Evolutionary conservation across 92 coral and sea anemone species (phyloP).

Genomic region (Chrysogorgia sp.): DNA sequence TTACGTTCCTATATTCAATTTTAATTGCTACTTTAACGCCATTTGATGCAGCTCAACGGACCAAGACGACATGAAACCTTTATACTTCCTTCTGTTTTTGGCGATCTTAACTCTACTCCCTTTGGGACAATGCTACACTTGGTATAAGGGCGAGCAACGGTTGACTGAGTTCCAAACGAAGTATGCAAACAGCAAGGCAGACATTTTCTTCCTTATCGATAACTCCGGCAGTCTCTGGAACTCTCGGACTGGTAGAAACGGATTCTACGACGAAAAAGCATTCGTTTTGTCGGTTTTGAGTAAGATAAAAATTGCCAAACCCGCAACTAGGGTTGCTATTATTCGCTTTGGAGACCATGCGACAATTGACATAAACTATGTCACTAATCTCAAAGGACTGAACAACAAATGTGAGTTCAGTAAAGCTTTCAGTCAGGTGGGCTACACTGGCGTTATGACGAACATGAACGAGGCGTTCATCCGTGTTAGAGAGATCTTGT

Average conservation of each 20-base stretch:
- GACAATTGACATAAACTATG: constrained; percentile 83
- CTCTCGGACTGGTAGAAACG: constrained; percentile 56
- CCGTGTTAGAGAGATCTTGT: constrained; percentile 71
- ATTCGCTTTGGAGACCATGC: constrained; percentile 79
- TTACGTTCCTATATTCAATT: too few species aligned
- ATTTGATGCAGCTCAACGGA: not conserved
- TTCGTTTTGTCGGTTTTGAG: constrained; percentile 80
- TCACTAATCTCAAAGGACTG: constrained; percentile 51
- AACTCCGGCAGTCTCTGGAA: constrained; percentile 84
- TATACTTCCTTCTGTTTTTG: not conserved
- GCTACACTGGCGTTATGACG: constrained; percentile 75
- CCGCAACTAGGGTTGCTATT: constrained; percentile 83
- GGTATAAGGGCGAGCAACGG: constrained; percentile 11
- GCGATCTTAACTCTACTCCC: not conserved
- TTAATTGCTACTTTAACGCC: too few species aligned
- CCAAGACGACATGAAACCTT: not conserved
- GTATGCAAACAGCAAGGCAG: constrained; percentile 55
- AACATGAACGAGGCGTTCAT: constrained; percentile 88
- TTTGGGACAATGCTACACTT: not conserved
- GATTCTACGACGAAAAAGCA: constrained; percentile 88
- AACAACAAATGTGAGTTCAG: constrained; percentile 95
- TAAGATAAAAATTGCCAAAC: constrained; percentile 72
- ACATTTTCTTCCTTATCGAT: constrained; percentile 85
- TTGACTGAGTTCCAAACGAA: constrained; percentile 3
- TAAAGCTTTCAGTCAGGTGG: constrained; percentile 60